Conservation (phyloP, 2,888 invertebrate genomes). For the Argyra leucocephala region DNA sequence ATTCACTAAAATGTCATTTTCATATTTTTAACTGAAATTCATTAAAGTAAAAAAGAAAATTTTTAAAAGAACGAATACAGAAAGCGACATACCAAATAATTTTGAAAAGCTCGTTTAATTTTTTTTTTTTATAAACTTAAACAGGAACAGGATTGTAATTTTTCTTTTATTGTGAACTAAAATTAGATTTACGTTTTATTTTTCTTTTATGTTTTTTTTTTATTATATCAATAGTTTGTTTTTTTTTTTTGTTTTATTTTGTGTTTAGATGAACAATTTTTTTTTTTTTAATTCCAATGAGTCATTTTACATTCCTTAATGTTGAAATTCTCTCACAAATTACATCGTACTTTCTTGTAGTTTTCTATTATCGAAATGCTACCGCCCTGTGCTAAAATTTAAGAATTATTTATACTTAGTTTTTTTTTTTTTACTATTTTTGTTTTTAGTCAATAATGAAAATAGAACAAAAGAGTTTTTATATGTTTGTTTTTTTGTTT, state of each 20-base stretch:
- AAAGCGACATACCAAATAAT: not conserved
- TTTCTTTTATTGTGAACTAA: not conserved
- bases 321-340: not conserved
- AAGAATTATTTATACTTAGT: too few species aligned
- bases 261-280: not conserved
- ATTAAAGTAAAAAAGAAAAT: not conserved
- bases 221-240: too few species aligned
- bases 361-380: too few species aligned
- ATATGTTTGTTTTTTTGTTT: too few species aligned
- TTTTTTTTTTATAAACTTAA: not conserved
- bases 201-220: not conserved
- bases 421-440: not conserved
- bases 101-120: not conserved
- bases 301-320: not conserved
- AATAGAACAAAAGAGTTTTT: too few species aligned
- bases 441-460: not conserved
- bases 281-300: not conserved
- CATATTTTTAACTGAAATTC: not conserved
- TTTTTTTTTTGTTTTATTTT: too few species aligned
- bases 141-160: not conserved
- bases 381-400: too few species aligned
- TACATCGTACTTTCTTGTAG: not conserved
- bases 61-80: not conserved
- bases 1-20: slow-evolving; percentile 6
- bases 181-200: not conserved